Base-by-base conservation (phyloP, 2,888 invertebrate species). In the Orthosia gothica region DNA sequence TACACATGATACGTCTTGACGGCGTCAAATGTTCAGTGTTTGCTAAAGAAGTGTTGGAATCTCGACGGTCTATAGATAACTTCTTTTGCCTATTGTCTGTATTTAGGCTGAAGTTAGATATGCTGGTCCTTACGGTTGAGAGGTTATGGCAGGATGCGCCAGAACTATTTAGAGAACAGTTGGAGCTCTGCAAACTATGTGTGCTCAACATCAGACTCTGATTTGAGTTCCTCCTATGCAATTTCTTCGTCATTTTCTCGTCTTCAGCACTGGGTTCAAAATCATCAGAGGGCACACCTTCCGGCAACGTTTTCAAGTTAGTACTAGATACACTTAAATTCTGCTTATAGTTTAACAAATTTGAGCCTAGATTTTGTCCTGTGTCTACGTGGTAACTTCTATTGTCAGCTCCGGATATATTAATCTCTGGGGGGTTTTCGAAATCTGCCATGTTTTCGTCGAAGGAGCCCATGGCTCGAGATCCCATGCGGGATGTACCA, bases 11-110 rank as follows among this genome's bases (percentile, higher is more conserved):
- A 63, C 95, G 88, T 2, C 95, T 94, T 0, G 94, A 93, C 0
- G 96, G 96, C 0, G 94, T 92, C 55, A 95, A 81, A 71, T 95
- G 94, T 49, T 96, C 96, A 0, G 91, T 83, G 61, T 98, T 98
- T 0, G 98, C 98, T 3, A 99, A 95, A 76, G 99, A 99, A 0
- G 98, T 98, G 91, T 98, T 99, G 0, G 99, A 99, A 76, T 99
- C 99, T 65, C 99, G 97, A 63, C 99, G 97, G 85, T 98, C 98
- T 59, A 98, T 92, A 2, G 98, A 97, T 40, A 98, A 97, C 84
- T 98, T 98, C 62, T 97, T 97, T 63, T 95, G 96, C 32, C 96
- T 87, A 20, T 93, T 88, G 47, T 95, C 95, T 0, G 95, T 94
- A 75, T 94, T 96, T 1, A 97, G 89, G 70, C 96, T 96, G 78